Percentiles rank a stretch among this genome's conserved stretches.
Conservation (phyloP, 1,140 invertebrate species). For the Ganaspis sp. region DNA sequence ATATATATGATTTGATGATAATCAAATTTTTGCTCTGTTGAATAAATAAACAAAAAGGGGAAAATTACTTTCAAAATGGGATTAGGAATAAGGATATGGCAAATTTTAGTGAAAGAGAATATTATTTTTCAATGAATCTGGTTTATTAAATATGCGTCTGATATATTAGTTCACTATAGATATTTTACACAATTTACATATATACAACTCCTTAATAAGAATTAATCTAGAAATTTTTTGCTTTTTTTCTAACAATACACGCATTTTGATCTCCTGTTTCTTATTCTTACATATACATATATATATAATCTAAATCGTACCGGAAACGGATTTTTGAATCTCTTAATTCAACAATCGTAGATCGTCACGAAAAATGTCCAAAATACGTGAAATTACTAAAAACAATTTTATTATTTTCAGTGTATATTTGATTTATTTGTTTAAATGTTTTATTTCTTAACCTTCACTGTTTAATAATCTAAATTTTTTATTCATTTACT, state of each 20-base stretch:
- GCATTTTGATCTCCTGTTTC: not conserved
- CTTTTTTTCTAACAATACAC: not conserved
- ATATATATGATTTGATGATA: no score
- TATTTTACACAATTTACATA: slow-evolving; percentile 76
- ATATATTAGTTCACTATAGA: slow-evolving; percentile 74
- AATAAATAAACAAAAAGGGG: no score
- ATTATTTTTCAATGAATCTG: slow-evolving; percentile 43
- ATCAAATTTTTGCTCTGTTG: no score
- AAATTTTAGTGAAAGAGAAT: slow-evolving; percentile 22
- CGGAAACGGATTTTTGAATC: not conserved
- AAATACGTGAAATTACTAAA: no score
- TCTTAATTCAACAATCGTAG: not conserved
- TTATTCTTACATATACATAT: not conserved
- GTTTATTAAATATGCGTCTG: slow-evolving; percentile 72
- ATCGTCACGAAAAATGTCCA: not conserved
- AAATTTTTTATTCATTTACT: no score
- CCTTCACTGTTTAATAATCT: no score
- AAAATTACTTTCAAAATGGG: not conserved
- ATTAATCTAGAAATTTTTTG: slow-evolving; percentile 37
- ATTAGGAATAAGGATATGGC: not conserved
- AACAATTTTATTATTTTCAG: no score
- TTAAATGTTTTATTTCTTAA: no score
- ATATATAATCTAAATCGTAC: not conserved
- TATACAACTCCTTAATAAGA: slow-evolving; percentile 72
- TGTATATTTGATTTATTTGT: no score